Evolutionary conservation across 2,888 invertebrate genomes (phyloP).

Genomic region (Coremacera marginata): DNA sequence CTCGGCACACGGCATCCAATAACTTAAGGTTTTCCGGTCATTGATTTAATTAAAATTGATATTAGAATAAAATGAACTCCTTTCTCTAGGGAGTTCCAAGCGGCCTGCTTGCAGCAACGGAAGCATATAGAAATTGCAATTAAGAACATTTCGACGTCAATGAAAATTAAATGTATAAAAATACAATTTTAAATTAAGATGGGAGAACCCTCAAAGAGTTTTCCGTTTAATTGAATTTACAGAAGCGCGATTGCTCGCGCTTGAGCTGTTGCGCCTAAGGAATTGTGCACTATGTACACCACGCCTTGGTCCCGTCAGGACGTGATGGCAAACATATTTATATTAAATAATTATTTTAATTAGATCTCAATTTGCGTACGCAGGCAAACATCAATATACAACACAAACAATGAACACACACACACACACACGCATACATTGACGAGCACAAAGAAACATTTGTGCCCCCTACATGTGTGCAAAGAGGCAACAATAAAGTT

Average conservation of each 20-base stretch:
- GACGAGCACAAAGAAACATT: neutral
- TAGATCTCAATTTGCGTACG: slow-evolving; percentile 31
- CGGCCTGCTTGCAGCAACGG: neutral
- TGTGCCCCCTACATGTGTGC: neutral
- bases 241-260: neutral
- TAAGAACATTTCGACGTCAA: slow-evolving; percentile 12
- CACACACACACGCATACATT: neutral
- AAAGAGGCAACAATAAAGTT: slow-evolving; percentile 23
- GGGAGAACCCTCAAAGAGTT: slow-evolving; percentile 21
- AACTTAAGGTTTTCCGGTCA: slow-evolving; percentile 37
- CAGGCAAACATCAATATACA: neutral
- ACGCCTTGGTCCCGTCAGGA: neutral
- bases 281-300: neutral
- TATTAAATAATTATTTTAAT: slow-evolving; percentile 31
- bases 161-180: slow-evolving; percentile 3
- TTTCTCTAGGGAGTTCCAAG: neutral
- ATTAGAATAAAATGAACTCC: slow-evolving; percentile 21
- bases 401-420: neutral
- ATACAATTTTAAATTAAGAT: slow-evolving; percentile 14
- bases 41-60: slow-evolving; percentile 45
- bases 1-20: neutral
- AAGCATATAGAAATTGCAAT: slow-evolving; percentile 20
- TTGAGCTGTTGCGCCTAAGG: neutral
- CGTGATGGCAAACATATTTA: slow-evolving; percentile 3
- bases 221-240: slow-evolving; percentile 31